Conservation (phyloP, 2,113 vertebrate genomes). For the Neotragus moschatus region DNA sequence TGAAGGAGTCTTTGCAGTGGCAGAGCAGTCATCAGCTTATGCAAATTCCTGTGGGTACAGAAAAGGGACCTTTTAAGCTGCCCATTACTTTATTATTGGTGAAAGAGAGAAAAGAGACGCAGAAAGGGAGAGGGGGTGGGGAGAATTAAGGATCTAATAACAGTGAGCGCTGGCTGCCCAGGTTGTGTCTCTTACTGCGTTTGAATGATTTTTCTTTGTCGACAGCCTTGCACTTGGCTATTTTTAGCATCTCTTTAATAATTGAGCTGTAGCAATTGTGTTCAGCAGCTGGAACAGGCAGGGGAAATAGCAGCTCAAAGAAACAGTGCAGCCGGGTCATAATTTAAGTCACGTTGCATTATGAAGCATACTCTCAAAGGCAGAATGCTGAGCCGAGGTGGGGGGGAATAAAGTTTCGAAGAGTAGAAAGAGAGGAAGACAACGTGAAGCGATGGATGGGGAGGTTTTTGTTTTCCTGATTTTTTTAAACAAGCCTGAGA, state of each 20-base stretch:
- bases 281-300: conserved; percentile 78
- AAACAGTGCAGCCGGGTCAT: conserved; percentile 70
- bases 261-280: conserved; percentile 83
- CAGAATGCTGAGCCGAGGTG: conserved; percentile 5
- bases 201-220: conserved; percentile 81
- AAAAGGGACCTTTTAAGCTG: conserved; percentile 54
- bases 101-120: conserved; percentile 56
- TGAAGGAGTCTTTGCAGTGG: conserved; percentile 26
- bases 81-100: conserved; percentile 66
- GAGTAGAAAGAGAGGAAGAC: neutral
- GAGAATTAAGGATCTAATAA: conserved; percentile 73
- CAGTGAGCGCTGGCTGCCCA: conserved; percentile 47
- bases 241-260: conserved; percentile 86
- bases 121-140: neutral
- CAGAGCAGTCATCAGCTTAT: conserved; percentile 53
- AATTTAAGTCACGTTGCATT: conserved; percentile 79
- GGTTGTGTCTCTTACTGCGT: conserved; percentile 74
- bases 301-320: conserved; percentile 79
- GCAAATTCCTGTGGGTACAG: conserved; percentile 42
- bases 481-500: neutral
- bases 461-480: neutral
- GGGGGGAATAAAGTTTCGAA: neutral
- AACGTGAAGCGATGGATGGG: neutral
- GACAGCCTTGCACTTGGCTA: conserved; percentile 74
- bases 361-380: conserved; percentile 55